phyloP scores from a whole-genome alignment of 1,140 invertebrate species.

The Ceratitis capitata region DNA sequence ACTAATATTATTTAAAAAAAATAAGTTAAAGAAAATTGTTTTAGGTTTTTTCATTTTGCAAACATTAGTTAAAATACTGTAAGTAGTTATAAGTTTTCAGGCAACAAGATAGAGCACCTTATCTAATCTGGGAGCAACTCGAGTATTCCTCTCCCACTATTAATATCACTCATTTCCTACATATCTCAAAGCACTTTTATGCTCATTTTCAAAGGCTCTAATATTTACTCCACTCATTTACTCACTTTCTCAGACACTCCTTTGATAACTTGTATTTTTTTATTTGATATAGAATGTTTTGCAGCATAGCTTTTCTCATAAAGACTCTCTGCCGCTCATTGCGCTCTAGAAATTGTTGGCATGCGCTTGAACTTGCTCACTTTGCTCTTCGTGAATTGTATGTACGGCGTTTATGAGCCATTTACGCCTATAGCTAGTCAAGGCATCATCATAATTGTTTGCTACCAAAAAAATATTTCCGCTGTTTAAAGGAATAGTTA shows the following conservation, averaged over 20 bases:
- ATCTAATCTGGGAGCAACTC: not conserved
- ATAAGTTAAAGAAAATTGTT: too few species aligned
- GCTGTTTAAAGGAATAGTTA: not conserved
- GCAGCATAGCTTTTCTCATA: not conserved
- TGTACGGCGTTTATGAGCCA: not conserved
- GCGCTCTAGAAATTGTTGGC: not conserved
- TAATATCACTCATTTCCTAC: not conserved
- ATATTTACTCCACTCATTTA: not conserved
- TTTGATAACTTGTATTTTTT: not conserved
- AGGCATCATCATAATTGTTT: not conserved
- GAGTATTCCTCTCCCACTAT: not conserved
- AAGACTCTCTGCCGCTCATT: not conserved
- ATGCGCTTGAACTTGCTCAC: not conserved
- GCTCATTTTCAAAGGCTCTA: not conserved
- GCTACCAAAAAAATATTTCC: slow-evolving; percentile 13
- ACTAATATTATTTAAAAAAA: too few species aligned
- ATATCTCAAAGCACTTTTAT: not conserved
- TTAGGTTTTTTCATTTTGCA: too few species aligned
- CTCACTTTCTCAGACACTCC: not conserved
- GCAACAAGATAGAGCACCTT: not conserved
- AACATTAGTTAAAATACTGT: too few species aligned
- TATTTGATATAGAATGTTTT: not conserved
- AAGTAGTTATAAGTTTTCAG: too few species aligned
- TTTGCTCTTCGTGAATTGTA: not conserved
- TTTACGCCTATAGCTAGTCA: not conserved